A percentile compares a stretch with the other conserved stretches of the same genome.
phyloP scores from a whole-genome alignment of 1,140 invertebrate species.

The Hylaeus volcanicus region DNA sequence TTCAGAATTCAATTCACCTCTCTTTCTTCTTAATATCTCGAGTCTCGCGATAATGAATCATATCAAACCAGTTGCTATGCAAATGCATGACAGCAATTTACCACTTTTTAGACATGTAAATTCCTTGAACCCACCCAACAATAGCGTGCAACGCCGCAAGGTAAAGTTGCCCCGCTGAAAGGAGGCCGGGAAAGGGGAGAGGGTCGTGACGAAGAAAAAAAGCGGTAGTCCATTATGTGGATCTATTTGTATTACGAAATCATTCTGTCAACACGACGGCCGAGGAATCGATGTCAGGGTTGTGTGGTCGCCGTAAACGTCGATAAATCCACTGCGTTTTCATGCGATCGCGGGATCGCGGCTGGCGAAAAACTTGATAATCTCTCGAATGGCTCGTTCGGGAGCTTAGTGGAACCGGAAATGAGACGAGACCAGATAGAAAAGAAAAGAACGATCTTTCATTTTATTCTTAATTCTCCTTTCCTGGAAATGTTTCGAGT shows the following conservation, averaged over 20 bases:
- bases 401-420: no score
- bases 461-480: no score
- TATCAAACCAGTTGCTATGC: conserved; percentile 16
- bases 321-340: conserved; percentile 54
- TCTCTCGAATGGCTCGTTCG: background rate
- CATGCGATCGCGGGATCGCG: conserved; percentile 35
- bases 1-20: no score
- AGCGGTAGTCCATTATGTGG: conserved; percentile 44
- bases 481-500: no score
- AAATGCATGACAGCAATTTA: conserved; percentile 27
- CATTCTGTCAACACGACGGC: conserved; percentile 57
- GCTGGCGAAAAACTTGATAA: conserved; percentile 31
- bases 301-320: conserved; percentile 50
- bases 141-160: conserved; percentile 47
- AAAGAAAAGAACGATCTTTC: no score
- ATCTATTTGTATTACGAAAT: conserved; percentile 67
- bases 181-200: conserved; percentile 3
- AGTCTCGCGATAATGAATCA: conserved; percentile 26
- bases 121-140: conserved; percentile 48
- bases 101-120: conserved; percentile 48
- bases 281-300: conserved; percentile 64
- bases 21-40: no score
- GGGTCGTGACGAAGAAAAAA: conserved; percentile 18
- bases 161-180: conserved; percentile 19
- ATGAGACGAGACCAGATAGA: no score